phyloP scores from a whole-genome alignment of 1,140 invertebrate species.

The Archivesica marissinica region DNA sequence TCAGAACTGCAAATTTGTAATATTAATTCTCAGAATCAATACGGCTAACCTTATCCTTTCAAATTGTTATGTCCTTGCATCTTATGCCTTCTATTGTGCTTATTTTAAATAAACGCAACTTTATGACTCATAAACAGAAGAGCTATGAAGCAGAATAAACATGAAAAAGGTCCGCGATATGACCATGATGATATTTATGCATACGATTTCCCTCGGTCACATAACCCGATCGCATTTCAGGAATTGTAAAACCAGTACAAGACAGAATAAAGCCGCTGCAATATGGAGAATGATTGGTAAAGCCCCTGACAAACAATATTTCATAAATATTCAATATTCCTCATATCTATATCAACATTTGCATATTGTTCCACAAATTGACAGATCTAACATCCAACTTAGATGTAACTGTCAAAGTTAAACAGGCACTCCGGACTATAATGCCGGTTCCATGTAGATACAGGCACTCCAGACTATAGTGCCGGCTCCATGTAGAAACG shows the following conservation, averaged over 20 bases:
- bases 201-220: not conserved
- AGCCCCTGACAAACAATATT: conserved; percentile 14
- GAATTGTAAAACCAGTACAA: not conserved
- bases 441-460: not conserved
- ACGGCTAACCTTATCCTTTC: no score
- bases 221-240: not conserved
- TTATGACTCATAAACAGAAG: conserved; percentile 11
- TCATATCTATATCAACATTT: conserved; percentile 31
- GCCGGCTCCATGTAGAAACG: not conserved
- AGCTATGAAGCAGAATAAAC: not conserved
- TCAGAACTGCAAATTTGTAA: not conserved
- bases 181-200: conserved; percentile 9
- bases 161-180: not conserved
- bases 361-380: not conserved
- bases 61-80: no score
- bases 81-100: no score
- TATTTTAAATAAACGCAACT: not conserved
- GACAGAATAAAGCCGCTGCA: not conserved
- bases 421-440: not conserved
- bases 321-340: conserved; percentile 47
- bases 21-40: no score
- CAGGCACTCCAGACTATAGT: not conserved
- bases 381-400: conserved; percentile 6
- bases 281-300: not conserved
- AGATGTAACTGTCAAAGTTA: not conserved